These are phyloP conservation scores for Mixornis gularis DNA, from an alignment of 2,113 vertebrate species.

Conservation along the genomic window DNA sequence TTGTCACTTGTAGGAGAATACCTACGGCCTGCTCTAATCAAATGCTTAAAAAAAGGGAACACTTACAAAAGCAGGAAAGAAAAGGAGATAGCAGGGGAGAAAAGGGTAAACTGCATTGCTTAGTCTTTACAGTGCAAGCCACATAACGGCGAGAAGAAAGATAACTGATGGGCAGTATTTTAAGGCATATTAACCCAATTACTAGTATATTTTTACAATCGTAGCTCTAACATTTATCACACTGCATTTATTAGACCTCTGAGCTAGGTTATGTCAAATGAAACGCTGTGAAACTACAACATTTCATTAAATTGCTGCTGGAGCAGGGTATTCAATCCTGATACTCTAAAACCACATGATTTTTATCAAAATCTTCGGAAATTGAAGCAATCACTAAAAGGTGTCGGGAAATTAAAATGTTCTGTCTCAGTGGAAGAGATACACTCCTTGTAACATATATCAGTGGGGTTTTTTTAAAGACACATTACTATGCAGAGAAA, in stretches of 20 bases:
- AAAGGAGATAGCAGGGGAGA: not conserved
- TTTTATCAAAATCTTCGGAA: conserved; percentile 94
- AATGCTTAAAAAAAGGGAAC: not conserved
- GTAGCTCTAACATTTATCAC: conserved; percentile 84
- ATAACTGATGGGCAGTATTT: conserved; percentile 96
- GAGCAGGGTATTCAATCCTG: conserved; percentile 78
- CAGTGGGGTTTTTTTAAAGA: conserved; percentile 75
- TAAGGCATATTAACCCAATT: conserved; percentile 99
- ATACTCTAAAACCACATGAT: conserved; percentile 81
- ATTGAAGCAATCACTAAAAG: conserved; percentile 95
- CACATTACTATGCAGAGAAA: conserved; percentile 82
- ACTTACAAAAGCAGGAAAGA: not conserved
- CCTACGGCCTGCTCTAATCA: not conserved
- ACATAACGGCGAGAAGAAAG: conserved; percentile 67
- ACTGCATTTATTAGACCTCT: conserved; percentile 79
- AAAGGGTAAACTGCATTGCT: conserved; percentile 40
- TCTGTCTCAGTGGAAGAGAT: conserved; percentile 84
- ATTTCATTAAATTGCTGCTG: conserved; percentile 80
- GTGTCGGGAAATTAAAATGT: conserved; percentile 91
- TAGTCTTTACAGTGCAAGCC: conserved; percentile 45
- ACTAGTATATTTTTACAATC: conserved; percentile 95
- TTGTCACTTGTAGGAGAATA: not conserved
- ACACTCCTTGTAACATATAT: conserved; percentile 86
- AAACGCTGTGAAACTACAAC: conserved; percentile 72
- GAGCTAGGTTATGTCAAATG: conserved; percentile 82